phyloP scores from a whole-genome alignment of 2,888 invertebrate genomes.

The Drosophila emarginata region DNA sequence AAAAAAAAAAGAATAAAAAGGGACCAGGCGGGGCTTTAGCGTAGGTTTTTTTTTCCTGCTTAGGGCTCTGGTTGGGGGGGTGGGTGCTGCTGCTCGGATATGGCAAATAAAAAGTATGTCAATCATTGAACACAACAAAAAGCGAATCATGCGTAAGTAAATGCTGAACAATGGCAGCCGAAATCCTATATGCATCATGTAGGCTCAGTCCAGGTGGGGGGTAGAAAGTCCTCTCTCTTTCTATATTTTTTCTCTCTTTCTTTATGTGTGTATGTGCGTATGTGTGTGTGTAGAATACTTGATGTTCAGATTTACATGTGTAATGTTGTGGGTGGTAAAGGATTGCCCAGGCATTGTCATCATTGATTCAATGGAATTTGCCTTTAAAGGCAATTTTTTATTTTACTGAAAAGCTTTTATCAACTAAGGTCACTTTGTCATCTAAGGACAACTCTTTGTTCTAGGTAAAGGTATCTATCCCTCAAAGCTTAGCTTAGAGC shows the following conservation, averaged over 20 bases:
- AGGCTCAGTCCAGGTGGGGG: constrained; percentile 3
- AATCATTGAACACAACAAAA: constrained; percentile 60
- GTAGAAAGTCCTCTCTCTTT: not conserved
- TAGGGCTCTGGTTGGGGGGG: not conserved
- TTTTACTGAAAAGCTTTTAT: not conserved
- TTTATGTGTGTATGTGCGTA: constrained; percentile 24
- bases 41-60: too few relatives aligned
- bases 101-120: constrained; percentile 73
- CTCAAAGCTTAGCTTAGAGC: too few relatives aligned
- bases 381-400: not conserved
- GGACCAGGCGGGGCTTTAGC: constrained; percentile 17
- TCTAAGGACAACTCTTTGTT: not conserved
- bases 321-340: constrained; percentile 17
- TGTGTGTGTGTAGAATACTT: constrained; percentile 51
- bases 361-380: constrained; percentile 13
- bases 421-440: constrained; percentile 11
- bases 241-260: not conserved
- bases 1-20: constrained; percentile 24
- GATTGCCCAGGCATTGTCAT: constrained; percentile 13
- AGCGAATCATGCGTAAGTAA: constrained; percentile 59
- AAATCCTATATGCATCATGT: constrained; percentile 8
- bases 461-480: too few relatives aligned
- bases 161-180: constrained; percentile 33
- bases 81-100: constrained; percentile 40
- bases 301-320: constrained; percentile 59